A percentile compares a stretch with the other conserved stretches of the same genome.
Conservation (phyloP, 2,888 invertebrate species). For the Lottia gigantea region DNA sequence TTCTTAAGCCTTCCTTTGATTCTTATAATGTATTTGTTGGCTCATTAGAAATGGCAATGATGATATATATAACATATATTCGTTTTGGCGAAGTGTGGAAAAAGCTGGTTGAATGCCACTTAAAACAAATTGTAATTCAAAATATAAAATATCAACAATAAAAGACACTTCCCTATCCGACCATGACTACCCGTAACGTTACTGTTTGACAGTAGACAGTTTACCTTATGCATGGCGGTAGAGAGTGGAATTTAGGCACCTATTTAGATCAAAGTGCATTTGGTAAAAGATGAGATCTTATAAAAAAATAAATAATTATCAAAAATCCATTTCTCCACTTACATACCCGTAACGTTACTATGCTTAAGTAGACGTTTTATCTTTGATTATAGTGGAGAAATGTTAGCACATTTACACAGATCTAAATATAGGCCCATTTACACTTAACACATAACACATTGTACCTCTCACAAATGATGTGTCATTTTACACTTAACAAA, state of each 20-base stretch:
- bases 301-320: constrained; percentile 4
- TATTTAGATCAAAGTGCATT: not conserved
- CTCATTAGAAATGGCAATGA: too few relatives aligned
- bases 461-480: too few relatives aligned
- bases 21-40: too few relatives aligned
- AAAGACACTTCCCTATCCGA: not conserved
- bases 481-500: too few relatives aligned
- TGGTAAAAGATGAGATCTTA: constrained; percentile 1
- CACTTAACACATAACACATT: too few relatives aligned
- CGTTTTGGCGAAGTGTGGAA: too few relatives aligned
- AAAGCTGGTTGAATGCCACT: too few relatives aligned
- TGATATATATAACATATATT: too few relatives aligned
- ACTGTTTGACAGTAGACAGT: constrained; percentile 10
- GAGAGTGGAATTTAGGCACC: not conserved
- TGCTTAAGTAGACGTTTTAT: constrained; percentile 1
- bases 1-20: too few relatives aligned
- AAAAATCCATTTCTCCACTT: not conserved
- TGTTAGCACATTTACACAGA: not conserved
- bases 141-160: not conserved
- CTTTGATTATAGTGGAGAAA: constrained; percentile 4
- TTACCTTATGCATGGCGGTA: not conserved
- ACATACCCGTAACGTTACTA: constrained; percentile 4
- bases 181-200: constrained; percentile 9
- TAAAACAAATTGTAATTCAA: not conserved
- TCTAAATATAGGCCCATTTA: constrained; percentile 1